Percentiles rank a stretch among this genome's conserved stretches.
phyloP scores from a whole-genome alignment of 2,797 vertebrate genomes.

The Tarsius wallacei region DNA sequence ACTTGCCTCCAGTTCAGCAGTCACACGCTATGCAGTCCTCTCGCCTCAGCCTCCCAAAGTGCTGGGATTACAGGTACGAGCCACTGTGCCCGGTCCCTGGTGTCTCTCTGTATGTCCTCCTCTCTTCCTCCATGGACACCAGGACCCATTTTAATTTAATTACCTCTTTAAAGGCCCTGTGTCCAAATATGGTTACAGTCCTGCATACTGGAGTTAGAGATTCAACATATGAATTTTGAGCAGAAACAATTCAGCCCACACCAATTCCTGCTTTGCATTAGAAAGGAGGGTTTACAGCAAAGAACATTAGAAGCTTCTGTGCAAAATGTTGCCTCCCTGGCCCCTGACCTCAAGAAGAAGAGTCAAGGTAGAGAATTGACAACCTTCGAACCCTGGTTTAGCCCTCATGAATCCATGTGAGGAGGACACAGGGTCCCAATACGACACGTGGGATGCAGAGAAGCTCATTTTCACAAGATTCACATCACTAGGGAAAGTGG shows the following conservation, averaged over 20 bases:
- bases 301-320: not conserved
- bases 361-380: accelerated
- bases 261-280: not conserved
- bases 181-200: too few relatives aligned
- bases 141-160: too few relatives aligned
- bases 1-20: not conserved
- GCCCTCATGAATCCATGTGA: not conserved
- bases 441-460: not conserved
- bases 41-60: too few relatives aligned
- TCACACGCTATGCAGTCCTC: not conserved
- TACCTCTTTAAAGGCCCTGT: too few relatives aligned
- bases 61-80: too few relatives aligned
- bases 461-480: not conserved
- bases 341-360: not conserved
- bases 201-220: too few relatives aligned
- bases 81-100: too few relatives aligned
- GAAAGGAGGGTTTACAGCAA: not conserved
- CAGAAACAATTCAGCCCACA: not conserved
- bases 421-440: not conserved
- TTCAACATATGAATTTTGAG: too few relatives aligned
- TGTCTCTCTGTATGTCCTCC: too few relatives aligned
- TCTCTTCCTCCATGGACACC: too few relatives aligned
- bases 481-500: not conserved
- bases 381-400: not conserved
- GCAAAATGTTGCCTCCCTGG: not conserved